Conservation (phyloP, 2,113 vertebrate genomes). For the Erythrolamprus reginae region DNA sequence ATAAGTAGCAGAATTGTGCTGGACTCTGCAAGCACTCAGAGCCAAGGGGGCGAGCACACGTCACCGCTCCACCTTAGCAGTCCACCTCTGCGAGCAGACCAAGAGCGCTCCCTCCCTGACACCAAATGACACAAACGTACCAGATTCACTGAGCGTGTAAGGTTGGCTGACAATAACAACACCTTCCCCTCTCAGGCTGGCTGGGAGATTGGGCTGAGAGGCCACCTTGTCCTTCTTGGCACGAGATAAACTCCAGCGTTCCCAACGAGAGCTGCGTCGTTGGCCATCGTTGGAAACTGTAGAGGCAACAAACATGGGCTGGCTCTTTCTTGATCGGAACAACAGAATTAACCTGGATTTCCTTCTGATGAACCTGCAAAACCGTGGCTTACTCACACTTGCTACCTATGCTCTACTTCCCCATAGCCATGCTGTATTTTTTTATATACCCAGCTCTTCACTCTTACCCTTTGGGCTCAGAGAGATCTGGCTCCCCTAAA, state of each 20-base stretch:
- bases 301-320: conserved; percentile 20
- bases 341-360: not conserved
- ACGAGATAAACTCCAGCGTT: conserved; percentile 87
- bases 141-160: conserved; percentile 82
- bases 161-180: conserved; percentile 62
- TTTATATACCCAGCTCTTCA: not conserved
- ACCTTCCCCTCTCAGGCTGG: conserved; percentile 78
- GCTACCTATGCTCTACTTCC: not conserved
- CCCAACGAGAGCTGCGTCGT: conserved; percentile 79
- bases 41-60: too few relatives aligned
- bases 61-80: too few relatives aligned
- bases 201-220: conserved; percentile 87
- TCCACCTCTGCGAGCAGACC: not conserved
- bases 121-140: conserved; percentile 60
- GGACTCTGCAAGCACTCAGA: too few relatives aligned
- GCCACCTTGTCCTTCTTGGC: conserved; percentile 80
- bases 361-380: not conserved
- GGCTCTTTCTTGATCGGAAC: conserved; percentile 19
- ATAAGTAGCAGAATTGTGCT: too few relatives aligned
- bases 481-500: not conserved
- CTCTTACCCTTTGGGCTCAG: not conserved
- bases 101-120: not conserved
- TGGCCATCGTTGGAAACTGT: conserved; percentile 52
- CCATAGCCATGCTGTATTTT: not conserved
- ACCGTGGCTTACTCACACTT: not conserved